A percentile compares a stretch with the other conserved stretches of the same genome.
phyloP scores from a whole-genome alignment of 2,888 invertebrate species.

The Pseudeuparius sepicola region DNA sequence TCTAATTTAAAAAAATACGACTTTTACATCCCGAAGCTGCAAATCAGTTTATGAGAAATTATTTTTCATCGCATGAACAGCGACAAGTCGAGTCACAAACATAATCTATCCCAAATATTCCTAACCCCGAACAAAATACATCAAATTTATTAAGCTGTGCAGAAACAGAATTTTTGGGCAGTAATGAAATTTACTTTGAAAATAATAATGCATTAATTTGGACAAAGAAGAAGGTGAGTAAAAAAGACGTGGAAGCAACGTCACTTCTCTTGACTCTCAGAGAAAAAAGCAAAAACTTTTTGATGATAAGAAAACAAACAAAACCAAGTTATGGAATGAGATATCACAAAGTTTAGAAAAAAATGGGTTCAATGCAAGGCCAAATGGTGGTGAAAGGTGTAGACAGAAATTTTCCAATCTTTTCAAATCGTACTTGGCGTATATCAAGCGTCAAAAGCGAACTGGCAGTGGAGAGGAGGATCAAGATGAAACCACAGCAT shows the following conservation, averaged over 20 bases:
- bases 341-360: not conserved
- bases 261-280: constrained; percentile 1
- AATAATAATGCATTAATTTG: constrained; percentile 1
- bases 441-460: constrained; percentile 3
- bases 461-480: constrained; percentile 1
- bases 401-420: constrained; percentile 3
- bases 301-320: not conserved
- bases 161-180: no score
- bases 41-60: not conserved
- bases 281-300: not conserved
- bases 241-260: constrained; percentile 2
- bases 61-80: constrained; percentile 1
- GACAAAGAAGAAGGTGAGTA: constrained; percentile 1
- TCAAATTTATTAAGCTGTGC: no score
- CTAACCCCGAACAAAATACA: no score
- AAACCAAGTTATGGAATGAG: constrained; percentile 1
- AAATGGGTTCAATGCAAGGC: constrained; percentile 3
- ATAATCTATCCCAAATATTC: no score
- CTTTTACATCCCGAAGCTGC: constrained; percentile 1
- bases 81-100: not conserved
- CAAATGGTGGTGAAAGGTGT: constrained; percentile 2
- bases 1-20: no score
- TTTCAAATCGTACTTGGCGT: constrained; percentile 1
- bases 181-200: no score
- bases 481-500: not conserved